A percentile compares a stretch with the other conserved stretches of the same genome.
Evolutionary conservation across 1,140 invertebrate species (phyloP).

Genomic region (Drosophila asahinai): DNA sequence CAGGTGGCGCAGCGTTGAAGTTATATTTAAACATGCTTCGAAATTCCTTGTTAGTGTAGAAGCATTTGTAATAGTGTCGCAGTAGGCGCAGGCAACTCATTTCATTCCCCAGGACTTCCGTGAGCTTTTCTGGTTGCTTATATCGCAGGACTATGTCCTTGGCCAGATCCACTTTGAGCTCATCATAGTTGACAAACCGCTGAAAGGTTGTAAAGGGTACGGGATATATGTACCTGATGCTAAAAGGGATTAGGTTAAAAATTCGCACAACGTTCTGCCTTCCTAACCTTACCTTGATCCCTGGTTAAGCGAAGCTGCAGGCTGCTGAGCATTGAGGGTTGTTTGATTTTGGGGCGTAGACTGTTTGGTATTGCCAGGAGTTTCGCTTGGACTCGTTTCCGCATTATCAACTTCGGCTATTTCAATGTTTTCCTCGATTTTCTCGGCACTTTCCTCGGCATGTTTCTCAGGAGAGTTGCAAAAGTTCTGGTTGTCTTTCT

Average conservation of each 20-base stretch:
- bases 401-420: background rate
- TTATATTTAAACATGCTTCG: slow-evolving; percentile 21
- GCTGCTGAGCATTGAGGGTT: background rate
- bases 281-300: background rate
- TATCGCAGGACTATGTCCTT: background rate
- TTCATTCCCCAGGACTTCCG: background rate
- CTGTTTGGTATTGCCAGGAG: background rate
- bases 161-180: slow-evolving; percentile 10
- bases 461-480: background rate
- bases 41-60: slow-evolving; percentile 10
- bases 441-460: too few relatives aligned
- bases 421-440: background rate
- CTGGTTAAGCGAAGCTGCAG: too few relatives aligned
- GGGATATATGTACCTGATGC: slow-evolving; percentile 26
- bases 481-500: background rate
- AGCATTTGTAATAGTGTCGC: slow-evolving; percentile 19
- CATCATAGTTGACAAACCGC: slow-evolving; percentile 36
- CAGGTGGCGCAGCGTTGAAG: slow-evolving; percentile 36
- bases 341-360: background rate
- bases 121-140: background rate
- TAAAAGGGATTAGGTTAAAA: too few relatives aligned
- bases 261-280: too few relatives aligned
- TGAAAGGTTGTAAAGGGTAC: slow-evolving; percentile 33
- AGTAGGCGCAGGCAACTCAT: background rate
- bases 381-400: background rate